Base-by-base conservation (phyloP, 1,140 invertebrate species). In the Lineus longissimus region DNA sequence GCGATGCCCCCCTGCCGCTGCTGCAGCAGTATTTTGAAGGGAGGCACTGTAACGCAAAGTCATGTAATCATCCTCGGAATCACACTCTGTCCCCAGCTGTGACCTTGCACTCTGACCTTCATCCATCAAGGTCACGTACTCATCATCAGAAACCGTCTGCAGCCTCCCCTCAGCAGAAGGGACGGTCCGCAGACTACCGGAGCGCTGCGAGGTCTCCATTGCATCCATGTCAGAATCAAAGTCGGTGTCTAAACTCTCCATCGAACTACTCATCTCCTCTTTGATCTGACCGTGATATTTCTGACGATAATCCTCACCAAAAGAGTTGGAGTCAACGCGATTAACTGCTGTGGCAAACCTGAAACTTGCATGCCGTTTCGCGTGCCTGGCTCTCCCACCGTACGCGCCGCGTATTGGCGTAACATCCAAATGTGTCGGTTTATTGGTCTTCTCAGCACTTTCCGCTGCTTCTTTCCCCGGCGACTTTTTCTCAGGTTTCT, bases 321-420 rank as follows among this genome's bases (percentile, higher is more conserved):
- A 19, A 2, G 36, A 22, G 7, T 33, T 59, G 6, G 58, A 59
- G 58, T 59, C 58, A n/a, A 59, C 30, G 13, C 58, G 30, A 33
- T 59, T 33, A 11, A 59, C 11, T 33, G 45, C 58, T 59, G 36
- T 41, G n/a, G 58, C 58, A 2, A 40, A 13, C 27, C 36, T 36
- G 40, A 59, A 59, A 33, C 58, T 59, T n/a, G 25, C 58, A 25
- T 22, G 17, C 7, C 55, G 55, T n/a, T 30, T 57, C 17, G 29
- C 55, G 9, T 17, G 29, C 17, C 22, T 25, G 6, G 22, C 7
- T n/a, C 29, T 23, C 22, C 17, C 55, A 22, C 55, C 22, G 25
- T 30, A 22, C 7, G 22, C 22, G 11, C 29, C 22, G 25, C 51
- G 11, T 43, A 13, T 43, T n/a, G 11, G 11, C 41, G 41, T 43